Base-by-base conservation (phyloP, 2,113 vertebrate genomes). In the Aptenodytes patagonicus region DNA sequence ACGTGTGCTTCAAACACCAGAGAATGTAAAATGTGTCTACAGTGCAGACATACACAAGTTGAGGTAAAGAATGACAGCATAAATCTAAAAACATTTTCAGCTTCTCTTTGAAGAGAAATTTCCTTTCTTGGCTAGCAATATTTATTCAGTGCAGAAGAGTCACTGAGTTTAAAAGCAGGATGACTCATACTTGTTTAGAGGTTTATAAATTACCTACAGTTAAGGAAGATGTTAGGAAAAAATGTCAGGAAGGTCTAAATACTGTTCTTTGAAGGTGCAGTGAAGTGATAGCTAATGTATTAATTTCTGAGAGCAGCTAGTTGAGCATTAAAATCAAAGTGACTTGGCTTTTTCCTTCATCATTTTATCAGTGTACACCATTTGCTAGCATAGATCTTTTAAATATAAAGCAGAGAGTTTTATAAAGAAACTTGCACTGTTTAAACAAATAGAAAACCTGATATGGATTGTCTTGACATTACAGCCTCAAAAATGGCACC, bases 161-260 rank as follows among this genome's bases (percentile, higher is more conserved):
- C 89, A 79, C 38, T 49, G n/a, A 71, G 78, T 87, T 94, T 87
- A 86, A 95, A 85, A 87, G 49, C 64, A 92, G 36, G 44, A 87
- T 96, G 96, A 96, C 60, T 97, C 95, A 97, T 46, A 42, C 54
- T 88, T 90, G 78, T 96, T 95, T 93, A 88, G 87, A 93, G 75
- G 42, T 76, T 95, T 66, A 58, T 91, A 89, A 85, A 83, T 83
- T 91, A 85, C 51, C 40, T 77, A 87, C 81, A 86, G 84, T 77
- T 94, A 83, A 10, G 12, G 68, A 65, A 60, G 36, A 61, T 15
- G 54, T 49, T 85, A 52, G 28, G 69, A 28, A 44, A 82, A 95
- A 89, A 91, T 70, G 69, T 87, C 73, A 91, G n/a, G 26, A 94
- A 87, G 51, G 46, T 77, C 94, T 94, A 87, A 89, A 80, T 34